These are phyloP conservation scores for Proales similis DNA, from an alignment of 1,140 invertebrate genomes.

Conservation along the genomic window DNA sequence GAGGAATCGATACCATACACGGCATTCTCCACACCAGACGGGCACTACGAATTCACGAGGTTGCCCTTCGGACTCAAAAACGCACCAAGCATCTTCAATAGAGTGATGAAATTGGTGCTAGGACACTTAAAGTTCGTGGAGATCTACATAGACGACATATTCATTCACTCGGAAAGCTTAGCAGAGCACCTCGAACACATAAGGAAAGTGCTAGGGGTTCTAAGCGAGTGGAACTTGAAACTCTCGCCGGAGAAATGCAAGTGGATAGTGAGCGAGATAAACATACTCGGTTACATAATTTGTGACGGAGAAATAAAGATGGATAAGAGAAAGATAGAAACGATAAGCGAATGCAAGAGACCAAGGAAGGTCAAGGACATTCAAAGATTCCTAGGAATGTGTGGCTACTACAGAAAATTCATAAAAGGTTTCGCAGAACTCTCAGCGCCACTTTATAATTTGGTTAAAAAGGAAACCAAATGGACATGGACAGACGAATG, in stretches of 20 bases:
- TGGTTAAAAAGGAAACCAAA: slow-evolving; percentile 48
- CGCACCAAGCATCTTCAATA: slow-evolving; percentile 44
- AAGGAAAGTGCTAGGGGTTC: neutral
- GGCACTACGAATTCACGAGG: slow-evolving; percentile 41
- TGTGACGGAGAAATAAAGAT: slow-evolving; percentile 40
- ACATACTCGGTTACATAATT: slow-evolving; percentile 43
- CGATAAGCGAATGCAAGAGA: slow-evolving; percentile 42
- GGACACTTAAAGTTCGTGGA: slow-evolving; percentile 17
- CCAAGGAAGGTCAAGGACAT: slow-evolving; percentile 42
- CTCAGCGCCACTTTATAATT: slow-evolving; percentile 45
- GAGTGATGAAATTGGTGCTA: slow-evolving; percentile 41
- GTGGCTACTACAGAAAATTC: slow-evolving; percentile 43
- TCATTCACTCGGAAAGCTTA: slow-evolving; percentile 11
- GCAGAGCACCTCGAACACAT: slow-evolving; percentile 15
- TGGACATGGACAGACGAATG: slow-evolving; percentile 39
- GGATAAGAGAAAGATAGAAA: slow-evolving; percentile 42
- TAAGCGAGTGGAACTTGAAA: slow-evolving; percentile 23
- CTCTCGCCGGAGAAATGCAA: slow-evolving; percentile 32
- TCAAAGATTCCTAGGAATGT: slow-evolving; percentile 43
- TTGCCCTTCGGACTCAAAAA: slow-evolving; percentile 44
- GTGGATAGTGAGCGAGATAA: slow-evolving; percentile 31
- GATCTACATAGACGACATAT: slow-evolving; percentile 24
- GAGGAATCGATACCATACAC: slow-evolving; percentile 41
- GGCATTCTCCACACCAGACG: slow-evolving; percentile 43
- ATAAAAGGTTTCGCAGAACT: slow-evolving; percentile 41